Percentiles rank a stretch among this genome's conserved stretches.
phyloP scores from a whole-genome alignment of 1,140 invertebrate genomes.

The Asobara japonica region DNA sequence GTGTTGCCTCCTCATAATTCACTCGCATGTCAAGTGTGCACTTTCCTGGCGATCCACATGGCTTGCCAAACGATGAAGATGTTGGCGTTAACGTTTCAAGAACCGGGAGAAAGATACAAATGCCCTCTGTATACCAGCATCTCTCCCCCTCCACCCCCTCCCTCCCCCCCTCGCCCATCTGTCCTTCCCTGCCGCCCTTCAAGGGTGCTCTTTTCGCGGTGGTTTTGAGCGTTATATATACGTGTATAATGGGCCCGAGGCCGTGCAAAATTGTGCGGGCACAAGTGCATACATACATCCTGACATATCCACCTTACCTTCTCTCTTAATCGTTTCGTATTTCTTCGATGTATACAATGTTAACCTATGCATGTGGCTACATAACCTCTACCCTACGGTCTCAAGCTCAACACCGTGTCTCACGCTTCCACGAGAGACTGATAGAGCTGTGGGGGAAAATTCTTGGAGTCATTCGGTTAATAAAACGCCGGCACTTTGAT shows the following conservation, averaged over 20 bases:
- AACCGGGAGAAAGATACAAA: slow-evolving; percentile 36
- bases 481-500: neutral
- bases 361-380: neutral
- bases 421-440: neutral
- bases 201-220: neutral
- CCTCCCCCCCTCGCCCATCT: neutral
- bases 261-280: slow-evolving; percentile 2
- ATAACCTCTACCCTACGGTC: neutral
- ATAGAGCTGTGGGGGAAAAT: neutral
- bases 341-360: neutral
- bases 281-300: slow-evolving; percentile 1
- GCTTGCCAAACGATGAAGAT: slow-evolving; percentile 34
- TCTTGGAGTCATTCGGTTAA: neutral
- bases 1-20: slow-evolving; percentile 43
- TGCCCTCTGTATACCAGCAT: slow-evolving; percentile 8
- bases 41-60: slow-evolving; percentile 35
- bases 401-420: neutral
- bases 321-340: neutral
- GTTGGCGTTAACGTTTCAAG: slow-evolving; percentile 40
- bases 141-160: neutral
- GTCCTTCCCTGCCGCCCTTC: neutral
- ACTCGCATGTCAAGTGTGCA: slow-evolving; percentile 37
- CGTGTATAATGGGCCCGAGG: neutral
- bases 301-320: slow-evolving; percentile 7
- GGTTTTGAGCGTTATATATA: neutral